Conservation (phyloP, 2,888 invertebrate genomes). For the Palloptera scutellata region DNA sequence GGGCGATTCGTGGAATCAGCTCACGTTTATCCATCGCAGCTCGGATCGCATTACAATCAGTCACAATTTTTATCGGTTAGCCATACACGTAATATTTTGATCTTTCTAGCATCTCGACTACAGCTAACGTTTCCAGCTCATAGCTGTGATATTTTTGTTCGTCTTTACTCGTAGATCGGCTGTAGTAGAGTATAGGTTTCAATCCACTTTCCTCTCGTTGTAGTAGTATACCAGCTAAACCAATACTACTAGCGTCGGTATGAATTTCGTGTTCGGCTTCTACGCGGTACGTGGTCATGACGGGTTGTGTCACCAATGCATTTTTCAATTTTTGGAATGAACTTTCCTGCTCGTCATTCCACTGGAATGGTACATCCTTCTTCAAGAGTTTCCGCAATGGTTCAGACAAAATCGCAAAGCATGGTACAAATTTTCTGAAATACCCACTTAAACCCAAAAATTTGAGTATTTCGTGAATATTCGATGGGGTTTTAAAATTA, state of each 20-base stretch:
- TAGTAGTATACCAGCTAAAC: constrained; percentile 6
- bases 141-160: constrained; percentile 37
- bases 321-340: constrained; percentile 5
- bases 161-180: constrained; percentile 19
- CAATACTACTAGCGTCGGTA: constrained; percentile 11
- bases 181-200: constrained; percentile 2
- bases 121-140: constrained; percentile 45
- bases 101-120: constrained; percentile 22
- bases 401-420: constrained; percentile 11
- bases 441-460: constrained; percentile 24
- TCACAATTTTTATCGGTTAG: not conserved
- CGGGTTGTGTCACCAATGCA: constrained; percentile 9
- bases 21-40: constrained; percentile 6
- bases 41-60: constrained; percentile 5
- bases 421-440: constrained; percentile 22
- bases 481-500: constrained; percentile 18
- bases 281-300: constrained; percentile 15
- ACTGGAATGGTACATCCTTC: constrained; percentile 14
- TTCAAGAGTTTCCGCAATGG: constrained; percentile 11
- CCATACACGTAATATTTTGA: constrained; percentile 9
- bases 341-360: not conserved
- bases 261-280: constrained; percentile 15
- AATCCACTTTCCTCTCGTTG: not conserved
- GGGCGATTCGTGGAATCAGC: constrained; percentile 30
- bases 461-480: constrained; percentile 11